These are phyloP conservation scores for Zaprionus inermis DNA, from an alignment of 1,140 invertebrate genomes.

Conservation along the genomic window DNA sequence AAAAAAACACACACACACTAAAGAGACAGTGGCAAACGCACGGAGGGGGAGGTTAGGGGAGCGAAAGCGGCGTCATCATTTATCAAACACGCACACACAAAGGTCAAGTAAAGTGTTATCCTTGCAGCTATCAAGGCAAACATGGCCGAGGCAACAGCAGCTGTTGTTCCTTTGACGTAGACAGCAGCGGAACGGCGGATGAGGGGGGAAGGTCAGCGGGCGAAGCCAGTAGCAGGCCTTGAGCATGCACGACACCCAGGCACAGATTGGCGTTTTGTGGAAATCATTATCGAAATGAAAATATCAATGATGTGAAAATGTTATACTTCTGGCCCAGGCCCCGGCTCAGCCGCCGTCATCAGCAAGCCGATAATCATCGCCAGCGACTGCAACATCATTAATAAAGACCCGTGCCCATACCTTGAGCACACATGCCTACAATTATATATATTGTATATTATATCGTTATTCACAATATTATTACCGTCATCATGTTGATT, in stretches of 20 bases:
- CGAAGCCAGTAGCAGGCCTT: conserved; percentile 3
- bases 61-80: conserved; percentile 62
- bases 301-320: conserved; percentile 61
- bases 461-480: too few species aligned
- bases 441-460: not conserved
- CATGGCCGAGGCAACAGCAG: conserved; percentile 20
- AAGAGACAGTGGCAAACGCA: not conserved
- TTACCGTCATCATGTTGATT: not conserved
- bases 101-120: conserved; percentile 77
- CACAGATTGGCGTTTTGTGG: conserved; percentile 34
- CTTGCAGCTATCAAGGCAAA: conserved; percentile 63
- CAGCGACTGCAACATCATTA: conserved; percentile 36
- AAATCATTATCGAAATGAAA: conserved; percentile 69
- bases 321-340: conserved; percentile 2
- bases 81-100: conserved; percentile 63
- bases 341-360: not conserved
- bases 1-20: too few species aligned
- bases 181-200: too few species aligned
- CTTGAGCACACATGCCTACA: not conserved
- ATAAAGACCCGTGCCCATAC: conserved; percentile 14
- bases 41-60: not conserved
- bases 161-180: conserved; percentile 56
- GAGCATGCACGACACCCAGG: not conserved
- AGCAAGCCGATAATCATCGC: conserved; percentile 48
- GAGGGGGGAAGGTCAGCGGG: too few species aligned